phyloP scores from a whole-genome alignment of 1,140 invertebrate genomes.

The Cotesia typhae region DNA sequence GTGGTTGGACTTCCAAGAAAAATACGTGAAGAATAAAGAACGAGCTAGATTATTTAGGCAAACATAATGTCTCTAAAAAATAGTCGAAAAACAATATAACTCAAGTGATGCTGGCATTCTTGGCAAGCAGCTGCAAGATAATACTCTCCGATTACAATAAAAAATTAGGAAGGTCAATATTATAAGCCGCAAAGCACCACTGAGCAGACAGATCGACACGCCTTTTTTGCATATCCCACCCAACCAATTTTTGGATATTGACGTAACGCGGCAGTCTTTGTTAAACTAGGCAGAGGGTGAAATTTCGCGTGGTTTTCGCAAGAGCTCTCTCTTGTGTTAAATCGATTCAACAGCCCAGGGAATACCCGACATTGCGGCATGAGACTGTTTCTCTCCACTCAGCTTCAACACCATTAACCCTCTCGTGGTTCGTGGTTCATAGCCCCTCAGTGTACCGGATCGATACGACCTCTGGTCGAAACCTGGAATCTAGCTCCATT shows the following conservation, averaged over 20 bases:
- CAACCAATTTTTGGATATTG: neutral
- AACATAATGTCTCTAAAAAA: too few relatives aligned
- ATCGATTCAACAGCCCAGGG: constrained; percentile 45
- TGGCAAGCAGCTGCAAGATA: too few relatives aligned
- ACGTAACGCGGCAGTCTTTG: constrained; percentile 11
- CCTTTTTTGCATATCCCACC: constrained; percentile 2
- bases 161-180: constrained; percentile 4
- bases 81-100: too few relatives aligned
- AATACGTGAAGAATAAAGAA: too few relatives aligned
- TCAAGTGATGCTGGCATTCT: too few relatives aligned
- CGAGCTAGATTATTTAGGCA: too few relatives aligned
- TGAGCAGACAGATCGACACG: constrained; percentile 14
- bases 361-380: constrained; percentile 27
- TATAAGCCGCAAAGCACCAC: neutral
- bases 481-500: constrained; percentile 20
- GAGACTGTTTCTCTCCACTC: constrained; percentile 13
- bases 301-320: constrained; percentile 40
- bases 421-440: constrained; percentile 25
- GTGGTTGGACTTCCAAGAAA: too few relatives aligned
- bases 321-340: constrained; percentile 37
- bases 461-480: constrained; percentile 47
- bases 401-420: constrained; percentile 8
- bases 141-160: too few relatives aligned
- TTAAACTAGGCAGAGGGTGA: constrained; percentile 39
- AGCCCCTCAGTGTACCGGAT: constrained; percentile 38